Evolutionary conservation across 2,797 vertebrate genomes (phyloP).

Genomic region (Macropodus opercularis): DNA sequence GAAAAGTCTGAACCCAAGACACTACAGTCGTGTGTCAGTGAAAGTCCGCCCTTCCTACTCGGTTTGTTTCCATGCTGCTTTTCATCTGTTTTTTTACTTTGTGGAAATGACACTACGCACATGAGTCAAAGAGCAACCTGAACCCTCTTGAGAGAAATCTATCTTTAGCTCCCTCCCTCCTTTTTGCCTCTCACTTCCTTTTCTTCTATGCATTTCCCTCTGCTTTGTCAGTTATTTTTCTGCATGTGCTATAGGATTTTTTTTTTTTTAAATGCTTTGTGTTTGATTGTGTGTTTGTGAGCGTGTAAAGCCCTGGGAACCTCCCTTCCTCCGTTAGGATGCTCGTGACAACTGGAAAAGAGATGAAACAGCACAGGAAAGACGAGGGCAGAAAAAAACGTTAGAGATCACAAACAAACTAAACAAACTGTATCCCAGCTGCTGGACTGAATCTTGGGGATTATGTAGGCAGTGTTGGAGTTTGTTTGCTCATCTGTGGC

Average conservation of each 20-base stretch:
- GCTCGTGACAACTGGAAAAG: conserved; percentile 27
- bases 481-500: background rate
- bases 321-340: conserved; percentile 44
- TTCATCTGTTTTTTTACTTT: conserved; percentile 21
- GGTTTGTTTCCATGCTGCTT: background rate
- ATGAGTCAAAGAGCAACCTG: conserved; percentile 50
- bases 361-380: conserved; percentile 36
- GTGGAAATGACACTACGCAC: conserved; percentile 26
- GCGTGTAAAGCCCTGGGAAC: conserved; percentile 47
- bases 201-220: conserved; percentile 15
- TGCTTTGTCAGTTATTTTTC: conserved; percentile 15
- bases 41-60: no score
- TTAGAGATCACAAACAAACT: conserved; percentile 5
- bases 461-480: background rate
- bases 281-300: conserved; percentile 8
- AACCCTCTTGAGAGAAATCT: conserved; percentile 46
- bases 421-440: background rate
- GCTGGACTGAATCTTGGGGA: background rate
- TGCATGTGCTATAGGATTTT: conserved; percentile 27
- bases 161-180: conserved; percentile 53
- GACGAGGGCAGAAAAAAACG: conserved; percentile 7
- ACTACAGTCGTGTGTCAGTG: no score
- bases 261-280: conserved; percentile 42
- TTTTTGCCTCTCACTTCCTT: conserved; percentile 24
- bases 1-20: background rate